A percentile compares a stretch with the other conserved stretches of the same genome.
Evolutionary conservation across 2,113 vertebrate genomes (phyloP).

Genomic region (Phocoena phocoena): DNA sequence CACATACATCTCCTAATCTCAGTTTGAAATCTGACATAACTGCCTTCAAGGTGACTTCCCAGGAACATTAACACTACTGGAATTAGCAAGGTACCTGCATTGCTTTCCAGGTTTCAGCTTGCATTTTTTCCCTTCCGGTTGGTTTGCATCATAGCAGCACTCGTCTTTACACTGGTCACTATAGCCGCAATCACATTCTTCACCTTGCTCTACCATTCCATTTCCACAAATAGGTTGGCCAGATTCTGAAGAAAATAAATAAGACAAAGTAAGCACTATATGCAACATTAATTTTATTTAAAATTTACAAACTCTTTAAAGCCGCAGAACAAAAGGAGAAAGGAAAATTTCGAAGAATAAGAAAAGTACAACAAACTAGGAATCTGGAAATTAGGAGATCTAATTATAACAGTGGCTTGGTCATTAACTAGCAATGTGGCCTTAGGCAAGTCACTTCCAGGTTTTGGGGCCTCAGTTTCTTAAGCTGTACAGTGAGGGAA

Average conservation of each 20-base stretch:
- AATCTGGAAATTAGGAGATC: not conserved
- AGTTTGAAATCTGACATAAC: not conserved
- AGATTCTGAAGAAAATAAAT: slow-evolving; percentile 88
- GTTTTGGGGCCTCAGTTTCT: not conserved
- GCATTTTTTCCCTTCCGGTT: slow-evolving; percentile 89
- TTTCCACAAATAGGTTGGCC: slow-evolving; percentile 98
- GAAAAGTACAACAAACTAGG: not conserved
- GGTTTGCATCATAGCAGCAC: slow-evolving; percentile 93
- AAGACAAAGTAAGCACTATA: not conserved
- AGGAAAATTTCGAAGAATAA: not conserved
- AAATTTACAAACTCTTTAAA: not conserved
- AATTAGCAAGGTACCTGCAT: slow-evolving; percentile 89
- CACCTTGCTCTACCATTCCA: slow-evolving; percentile 94
- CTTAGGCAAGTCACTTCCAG: not conserved
- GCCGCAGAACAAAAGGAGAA: not conserved
- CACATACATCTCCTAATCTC: not conserved
- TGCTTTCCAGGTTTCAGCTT: slow-evolving; percentile 86
- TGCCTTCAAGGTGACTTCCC: not conserved
- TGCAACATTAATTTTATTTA: not conserved
- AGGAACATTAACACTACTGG: not conserved
- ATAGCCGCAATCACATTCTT: slow-evolving; percentile 97
- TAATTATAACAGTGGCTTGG: not conserved
- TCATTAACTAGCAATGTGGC: not conserved
- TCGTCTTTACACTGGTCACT: slow-evolving; percentile 94
- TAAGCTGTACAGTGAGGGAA: not conserved